These are phyloP conservation scores for Litocranius walleri DNA, from an alignment of 2,113 vertebrate genomes.

Conservation along the genomic window DNA sequence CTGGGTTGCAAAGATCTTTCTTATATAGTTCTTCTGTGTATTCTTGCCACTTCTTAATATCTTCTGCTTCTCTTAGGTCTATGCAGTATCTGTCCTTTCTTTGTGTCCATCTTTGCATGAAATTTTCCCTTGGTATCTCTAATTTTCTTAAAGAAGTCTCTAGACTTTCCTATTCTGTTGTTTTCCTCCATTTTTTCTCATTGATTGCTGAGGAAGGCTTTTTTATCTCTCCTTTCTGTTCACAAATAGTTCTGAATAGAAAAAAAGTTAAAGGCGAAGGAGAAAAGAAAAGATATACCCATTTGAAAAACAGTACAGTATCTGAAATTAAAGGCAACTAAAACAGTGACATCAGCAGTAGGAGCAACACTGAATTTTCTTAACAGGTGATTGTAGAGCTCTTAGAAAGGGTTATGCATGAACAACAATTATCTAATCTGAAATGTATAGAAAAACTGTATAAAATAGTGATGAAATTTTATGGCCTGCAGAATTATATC, in stretches of 20 bases:
- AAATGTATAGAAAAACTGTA: neutral
- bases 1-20: fast-evolving
- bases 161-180: neutral
- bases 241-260: neutral
- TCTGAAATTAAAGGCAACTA: neutral
- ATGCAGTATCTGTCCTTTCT: neutral
- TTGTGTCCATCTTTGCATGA: neutral
- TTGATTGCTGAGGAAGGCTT: neutral
- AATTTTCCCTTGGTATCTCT: neutral
- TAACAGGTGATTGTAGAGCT: neutral
- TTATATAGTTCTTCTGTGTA: neutral
- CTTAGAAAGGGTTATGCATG: neutral
- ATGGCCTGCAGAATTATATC: neutral
- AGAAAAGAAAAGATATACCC: neutral
- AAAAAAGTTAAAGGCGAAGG: neutral
- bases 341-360: neutral
- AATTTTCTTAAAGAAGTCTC: neutral
- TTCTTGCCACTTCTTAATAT: neutral
- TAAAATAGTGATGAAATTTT: neutral
- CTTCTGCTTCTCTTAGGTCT: neutral
- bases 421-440: neutral
- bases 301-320: neutral
- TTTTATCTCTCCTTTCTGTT: neutral
- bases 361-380: neutral
- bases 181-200: neutral